These are phyloP conservation scores for Papilio polyxenes DNA, from an alignment of 1,140 invertebrate species.

Conservation along the genomic window DNA sequence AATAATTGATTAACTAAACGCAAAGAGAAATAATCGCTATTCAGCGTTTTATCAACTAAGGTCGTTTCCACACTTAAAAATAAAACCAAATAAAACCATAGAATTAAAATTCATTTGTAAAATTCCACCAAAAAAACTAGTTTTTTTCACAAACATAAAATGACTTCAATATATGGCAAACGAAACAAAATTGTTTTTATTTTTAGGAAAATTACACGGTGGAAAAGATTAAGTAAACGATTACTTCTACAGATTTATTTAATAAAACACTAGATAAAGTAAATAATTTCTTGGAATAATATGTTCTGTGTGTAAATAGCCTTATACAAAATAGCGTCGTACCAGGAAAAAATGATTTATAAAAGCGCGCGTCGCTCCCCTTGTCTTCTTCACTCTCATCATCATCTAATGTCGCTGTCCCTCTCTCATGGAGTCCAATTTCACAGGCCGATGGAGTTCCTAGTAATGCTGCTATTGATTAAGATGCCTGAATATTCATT, in stretches of 20 bases:
- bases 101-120: no score
- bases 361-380: slow-evolving; percentile 62
- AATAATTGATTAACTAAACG: slow-evolving; percentile 80
- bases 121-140: no score
- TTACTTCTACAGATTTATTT: no score
- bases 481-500: slow-evolving; percentile 79
- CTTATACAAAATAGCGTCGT: slow-evolving; percentile 62
- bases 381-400: slow-evolving; percentile 52
- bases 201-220: no score
- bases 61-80: slow-evolving; percentile 39
- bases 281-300: slow-evolving; percentile 1
- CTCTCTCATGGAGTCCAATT: slow-evolving; percentile 72
- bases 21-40: slow-evolving; percentile 78
- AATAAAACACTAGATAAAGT: neutral
- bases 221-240: no score
- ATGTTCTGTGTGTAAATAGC: slow-evolving; percentile 47
- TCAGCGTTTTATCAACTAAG: slow-evolving; percentile 75
- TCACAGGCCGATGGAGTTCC: slow-evolving; percentile 73
- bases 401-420: slow-evolving; percentile 49
- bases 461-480: slow-evolving; percentile 77
- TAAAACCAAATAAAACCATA: no score
- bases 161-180: no score
- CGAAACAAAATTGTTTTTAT: no score
- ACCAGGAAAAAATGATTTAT: slow-evolving; percentile 79
- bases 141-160: no score